Evolutionary conservation across 2,888 invertebrate genomes (phyloP).

Genomic region (Serripes groenlandicus): DNA sequence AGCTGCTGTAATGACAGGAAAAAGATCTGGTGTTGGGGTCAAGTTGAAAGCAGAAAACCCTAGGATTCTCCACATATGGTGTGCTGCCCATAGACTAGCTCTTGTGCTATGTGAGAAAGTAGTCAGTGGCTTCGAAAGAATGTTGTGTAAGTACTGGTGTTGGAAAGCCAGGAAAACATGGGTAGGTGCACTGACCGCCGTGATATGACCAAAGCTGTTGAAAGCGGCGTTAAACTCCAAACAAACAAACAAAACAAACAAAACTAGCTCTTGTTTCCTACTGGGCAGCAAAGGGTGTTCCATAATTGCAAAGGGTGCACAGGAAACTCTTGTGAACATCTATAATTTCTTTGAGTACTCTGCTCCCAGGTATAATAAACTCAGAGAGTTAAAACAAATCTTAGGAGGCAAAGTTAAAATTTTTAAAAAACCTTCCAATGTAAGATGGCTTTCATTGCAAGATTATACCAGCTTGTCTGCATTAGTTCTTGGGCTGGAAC

Average conservation of each 20-base stretch:
- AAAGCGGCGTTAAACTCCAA: too few relatives aligned
- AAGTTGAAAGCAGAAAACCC: constrained; percentile 29
- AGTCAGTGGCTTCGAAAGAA: too few relatives aligned
- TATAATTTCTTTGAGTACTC: constrained; percentile 44
- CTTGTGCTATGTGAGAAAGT: too few relatives aligned
- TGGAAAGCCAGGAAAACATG: too few relatives aligned
- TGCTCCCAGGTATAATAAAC: constrained; percentile 29
- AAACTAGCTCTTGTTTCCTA: too few relatives aligned
- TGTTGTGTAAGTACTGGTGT: too few relatives aligned
- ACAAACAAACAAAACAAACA: too few relatives aligned
- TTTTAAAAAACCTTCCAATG: constrained; percentile 37
- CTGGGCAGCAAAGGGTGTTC: constrained; percentile 27
- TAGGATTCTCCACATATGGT: constrained; percentile 49
- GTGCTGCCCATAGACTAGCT: constrained; percentile 48
- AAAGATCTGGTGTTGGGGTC: constrained; percentile 21
- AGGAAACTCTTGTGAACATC: constrained; percentile 32
- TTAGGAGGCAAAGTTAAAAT: constrained; percentile 18
- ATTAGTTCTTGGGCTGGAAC: constrained; percentile 36
- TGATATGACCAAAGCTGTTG: too few relatives aligned
- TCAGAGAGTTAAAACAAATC: constrained; percentile 30
- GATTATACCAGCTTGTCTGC: constrained; percentile 26
- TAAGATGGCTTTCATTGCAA: constrained; percentile 32
- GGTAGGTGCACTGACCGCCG: too few relatives aligned
- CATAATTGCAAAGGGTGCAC: constrained; percentile 13
- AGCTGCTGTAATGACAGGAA: constrained; percentile 40